Conservation (phyloP, 2,888 invertebrate genomes). For the Philopedon plagiatum region DNA sequence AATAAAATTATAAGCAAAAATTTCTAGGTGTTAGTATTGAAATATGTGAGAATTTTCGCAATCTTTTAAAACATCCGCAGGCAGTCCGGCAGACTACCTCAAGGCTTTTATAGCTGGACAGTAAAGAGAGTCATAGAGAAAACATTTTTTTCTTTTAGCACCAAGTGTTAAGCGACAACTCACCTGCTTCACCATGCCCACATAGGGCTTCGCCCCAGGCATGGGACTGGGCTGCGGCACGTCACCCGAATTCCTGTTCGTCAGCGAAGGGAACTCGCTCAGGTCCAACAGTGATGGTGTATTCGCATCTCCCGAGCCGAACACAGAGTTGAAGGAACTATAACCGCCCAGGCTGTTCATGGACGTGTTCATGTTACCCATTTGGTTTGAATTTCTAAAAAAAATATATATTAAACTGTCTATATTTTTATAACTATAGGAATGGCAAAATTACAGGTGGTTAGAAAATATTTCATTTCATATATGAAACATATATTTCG, state of each 20-base stretch:
- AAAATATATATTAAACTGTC: background rate
- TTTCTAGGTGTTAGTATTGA: no score
- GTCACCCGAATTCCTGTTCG: conserved; percentile 85
- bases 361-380: conserved; percentile 76
- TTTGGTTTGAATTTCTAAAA: conserved; percentile 73
- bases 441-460: no score
- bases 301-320: conserved; percentile 74
- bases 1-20: no score
- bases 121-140: no score
- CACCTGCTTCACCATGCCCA: conserved; percentile 89
- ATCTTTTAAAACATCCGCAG: no score
- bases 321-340: conserved; percentile 84
- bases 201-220: conserved; percentile 94
- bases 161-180: background rate
- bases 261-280: conserved; percentile 93
- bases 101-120: no score
- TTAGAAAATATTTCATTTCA: no score
- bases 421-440: no score
- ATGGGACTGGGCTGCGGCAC: conserved; percentile 87
- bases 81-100: no score
- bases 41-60: no score
- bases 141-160: no score
- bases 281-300: conserved; percentile 92
- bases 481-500: no score
- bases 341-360: conserved; percentile 77